Percentiles rank a stretch among this genome's conserved stretches.
Conservation (phyloP, 2,888 invertebrate genomes). For the Pseudeuparius sepicola region DNA sequence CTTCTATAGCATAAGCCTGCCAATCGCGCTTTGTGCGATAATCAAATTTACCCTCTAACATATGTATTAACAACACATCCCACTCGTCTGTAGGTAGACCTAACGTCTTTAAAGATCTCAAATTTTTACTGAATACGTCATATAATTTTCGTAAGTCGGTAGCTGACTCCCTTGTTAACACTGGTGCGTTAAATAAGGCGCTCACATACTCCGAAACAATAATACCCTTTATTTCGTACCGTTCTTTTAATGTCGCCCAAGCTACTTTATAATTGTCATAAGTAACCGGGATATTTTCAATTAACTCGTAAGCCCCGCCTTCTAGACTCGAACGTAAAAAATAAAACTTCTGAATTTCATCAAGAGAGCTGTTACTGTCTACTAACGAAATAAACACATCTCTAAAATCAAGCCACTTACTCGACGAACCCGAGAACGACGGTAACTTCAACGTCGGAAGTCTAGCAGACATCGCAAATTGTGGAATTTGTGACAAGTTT, state of each 20-base stretch:
- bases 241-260: constrained; percentile 19
- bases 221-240: constrained; percentile 19
- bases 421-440: neutral
- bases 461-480: no score
- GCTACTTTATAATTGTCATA: constrained; percentile 19
- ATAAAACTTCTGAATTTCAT: constrained; percentile 8
- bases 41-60: constrained; percentile 14
- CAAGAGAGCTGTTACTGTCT: neutral
- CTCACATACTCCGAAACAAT: constrained; percentile 21
- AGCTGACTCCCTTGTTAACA: constrained; percentile 13
- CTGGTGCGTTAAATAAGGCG: constrained; percentile 17
- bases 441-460: constrained; percentile 7
- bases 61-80: constrained; percentile 13
- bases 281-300: constrained; percentile 18
- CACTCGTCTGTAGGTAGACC: constrained; percentile 8
- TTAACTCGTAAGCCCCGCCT: constrained; percentile 11
- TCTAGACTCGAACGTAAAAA: constrained; percentile 3
- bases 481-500: no score
- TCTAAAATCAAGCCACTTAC: constrained; percentile 6
- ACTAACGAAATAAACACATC: constrained; percentile 5
- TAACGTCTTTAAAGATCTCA: constrained; percentile 14
- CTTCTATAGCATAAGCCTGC: constrained; percentile 6
- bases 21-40: constrained; percentile 10
- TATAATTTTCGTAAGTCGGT: constrained; percentile 13
- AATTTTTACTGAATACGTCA: constrained; percentile 15